phyloP scores from a whole-genome alignment of 1,140 invertebrate species.

The Ridgeia piscesae region DNA sequence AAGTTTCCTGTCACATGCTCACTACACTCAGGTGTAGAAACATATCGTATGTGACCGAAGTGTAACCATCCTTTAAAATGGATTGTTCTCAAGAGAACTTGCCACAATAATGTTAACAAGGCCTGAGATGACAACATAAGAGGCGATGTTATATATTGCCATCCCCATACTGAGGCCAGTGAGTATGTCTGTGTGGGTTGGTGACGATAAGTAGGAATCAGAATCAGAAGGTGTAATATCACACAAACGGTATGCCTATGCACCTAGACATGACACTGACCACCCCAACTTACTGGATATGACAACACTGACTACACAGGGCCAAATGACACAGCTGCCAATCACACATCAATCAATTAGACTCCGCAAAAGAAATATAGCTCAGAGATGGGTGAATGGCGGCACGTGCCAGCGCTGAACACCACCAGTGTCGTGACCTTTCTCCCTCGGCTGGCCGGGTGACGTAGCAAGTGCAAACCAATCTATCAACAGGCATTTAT shows the following conservation, averaged over 20 bases:
- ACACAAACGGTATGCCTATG: neutral
- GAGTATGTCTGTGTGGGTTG: neutral
- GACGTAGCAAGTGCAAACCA: neutral
- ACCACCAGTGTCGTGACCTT: neutral
- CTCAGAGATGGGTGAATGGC: neutral
- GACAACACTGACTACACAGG: neutral
- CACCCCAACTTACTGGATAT: neutral
- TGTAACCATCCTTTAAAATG: neutral
- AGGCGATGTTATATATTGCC: neutral
- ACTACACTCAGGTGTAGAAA: too few relatives aligned
- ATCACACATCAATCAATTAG: conserved; percentile 1
- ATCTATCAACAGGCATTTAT: neutral
- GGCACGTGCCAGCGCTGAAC: neutral
- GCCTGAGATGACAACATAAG: neutral
- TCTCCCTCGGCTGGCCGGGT: neutral
- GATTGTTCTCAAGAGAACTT: neutral
- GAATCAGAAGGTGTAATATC: neutral
- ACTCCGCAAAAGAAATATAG: neutral
- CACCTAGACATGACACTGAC: neutral
- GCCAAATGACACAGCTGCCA: neutral
- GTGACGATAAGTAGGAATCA: neutral
- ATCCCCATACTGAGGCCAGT: neutral
- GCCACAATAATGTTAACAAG: neutral
- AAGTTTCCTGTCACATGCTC: too few relatives aligned
- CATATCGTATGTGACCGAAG: too few relatives aligned